Evolutionary conservation across 2,888 invertebrate species (phyloP), one percentile per base, ranked within the genome.

Genomic region (Watsonalla binaria): DNA sequence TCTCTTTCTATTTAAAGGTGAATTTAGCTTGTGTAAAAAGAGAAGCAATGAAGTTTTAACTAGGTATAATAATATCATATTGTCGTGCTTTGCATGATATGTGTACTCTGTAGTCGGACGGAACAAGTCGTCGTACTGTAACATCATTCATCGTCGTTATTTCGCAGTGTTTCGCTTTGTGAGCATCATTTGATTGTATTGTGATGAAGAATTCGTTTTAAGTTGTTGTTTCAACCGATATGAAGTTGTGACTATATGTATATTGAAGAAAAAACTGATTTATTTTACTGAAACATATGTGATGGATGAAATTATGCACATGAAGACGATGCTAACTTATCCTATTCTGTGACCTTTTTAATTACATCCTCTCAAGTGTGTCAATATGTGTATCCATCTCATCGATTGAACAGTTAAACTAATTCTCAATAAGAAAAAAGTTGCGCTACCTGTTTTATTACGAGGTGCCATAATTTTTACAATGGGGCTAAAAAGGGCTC

Each of bases 401-500:
- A 65, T 67, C 63, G 70, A 75, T 71, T 65, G 76, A 67, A 77
- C 72, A 72, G 70, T 74, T 64, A 60, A 68, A 69, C 71, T 73
- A 74, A 75, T 68, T 62, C 59, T 61, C 65, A 70, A 68, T 68
- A 70, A 72, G 1, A 72, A 71, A 69, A 76, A 72, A 63, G 64
- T 55, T 62, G 64, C 62, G 65, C 76, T 77, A 76, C 78, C 75
- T 70, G 74, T 79, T 84, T 82, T 80, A 79, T 80, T 72, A 70
- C 68, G 63, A 73, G 72, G 72, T 72, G 72, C 68, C 62, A 68
- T 75, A 76, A 73, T 66, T 72, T 86, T 83, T 82, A 89, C 84
- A 86, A 90, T 90, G 90, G 84, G 82, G 77, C 82, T 82, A 69
- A 79, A 80, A 84, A 74, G 84, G 82, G 90, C 86, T 79, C 89